Evolutionary conservation across 2,888 invertebrate species (phyloP).

Genomic region (Fabriciana adippe): DNA sequence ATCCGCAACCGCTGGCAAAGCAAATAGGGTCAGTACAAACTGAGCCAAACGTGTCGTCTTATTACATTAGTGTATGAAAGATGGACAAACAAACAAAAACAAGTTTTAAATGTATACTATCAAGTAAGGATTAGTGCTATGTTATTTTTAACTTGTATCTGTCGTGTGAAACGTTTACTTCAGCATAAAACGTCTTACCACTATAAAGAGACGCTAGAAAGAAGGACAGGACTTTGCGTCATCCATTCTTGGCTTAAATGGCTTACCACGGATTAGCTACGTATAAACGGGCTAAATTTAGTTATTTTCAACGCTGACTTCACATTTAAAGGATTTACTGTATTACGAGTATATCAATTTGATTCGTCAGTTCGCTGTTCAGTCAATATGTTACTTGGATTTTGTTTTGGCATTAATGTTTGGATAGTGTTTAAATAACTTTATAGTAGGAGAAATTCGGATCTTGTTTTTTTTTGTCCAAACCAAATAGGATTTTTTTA

Average conservation of each 20-base stretch:
- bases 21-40: too few relatives aligned
- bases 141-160: too few relatives aligned
- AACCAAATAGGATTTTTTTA: too few relatives aligned
- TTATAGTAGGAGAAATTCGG: too few relatives aligned
- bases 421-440: too few relatives aligned
- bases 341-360: constrained; percentile 7
- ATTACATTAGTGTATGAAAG: too few relatives aligned
- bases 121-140: too few relatives aligned
- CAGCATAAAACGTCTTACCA: constrained; percentile 1
- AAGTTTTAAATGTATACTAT: too few relatives aligned
- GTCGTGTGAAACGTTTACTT: not conserved
- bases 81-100: too few relatives aligned
- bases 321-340: constrained; percentile 15
- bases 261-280: constrained; percentile 21
- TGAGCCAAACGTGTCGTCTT: too few relatives aligned
- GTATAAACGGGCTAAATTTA: constrained; percentile 25
- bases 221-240: constrained; percentile 12
- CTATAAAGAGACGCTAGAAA: not conserved
- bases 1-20: too few relatives aligned
- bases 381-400: not conserved
- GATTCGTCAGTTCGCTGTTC: not conserved
- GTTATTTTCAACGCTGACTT: constrained; percentile 18
- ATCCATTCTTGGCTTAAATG: constrained; percentile 12
- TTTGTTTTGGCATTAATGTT: not conserved
- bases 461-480: too few relatives aligned